A percentile compares a stretch with the other conserved stretches of the same genome.
Conservation (phyloP, 2,888 invertebrate genomes). For the Ectemnius cavifrons region DNA sequence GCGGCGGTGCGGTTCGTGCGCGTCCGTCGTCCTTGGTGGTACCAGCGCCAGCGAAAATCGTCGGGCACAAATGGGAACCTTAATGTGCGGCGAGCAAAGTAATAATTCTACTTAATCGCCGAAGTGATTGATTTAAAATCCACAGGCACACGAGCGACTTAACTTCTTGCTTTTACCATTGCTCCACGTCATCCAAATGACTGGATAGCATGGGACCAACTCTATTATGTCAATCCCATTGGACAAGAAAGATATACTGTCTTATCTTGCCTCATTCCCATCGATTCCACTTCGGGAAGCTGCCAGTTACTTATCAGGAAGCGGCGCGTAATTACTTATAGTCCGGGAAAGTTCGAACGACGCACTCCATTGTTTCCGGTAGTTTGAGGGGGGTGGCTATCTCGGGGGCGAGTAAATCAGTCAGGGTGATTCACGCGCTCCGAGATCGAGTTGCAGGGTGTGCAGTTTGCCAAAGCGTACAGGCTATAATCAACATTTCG, state of each 20-base stretch:
- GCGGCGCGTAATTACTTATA: conserved; percentile 27
- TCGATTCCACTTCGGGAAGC: conserved; percentile 21
- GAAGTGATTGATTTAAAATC: no score
- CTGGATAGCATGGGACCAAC: no score
- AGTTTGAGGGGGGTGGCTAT: conserved; percentile 20
- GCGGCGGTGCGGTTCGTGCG: conserved; percentile 29
- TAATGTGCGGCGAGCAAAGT: neutral
- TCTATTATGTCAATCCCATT: no score
- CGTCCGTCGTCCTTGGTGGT: conserved; percentile 48
- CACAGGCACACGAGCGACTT: no score
- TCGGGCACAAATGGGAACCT: conserved; percentile 16
- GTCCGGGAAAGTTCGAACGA: conserved; percentile 26
- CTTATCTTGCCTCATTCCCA: conserved; percentile 22
- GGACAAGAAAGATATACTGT: no score
- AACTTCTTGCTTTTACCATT: no score
- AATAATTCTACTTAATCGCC: neutral
- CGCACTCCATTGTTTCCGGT: conserved; percentile 28
- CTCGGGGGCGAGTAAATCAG: conserved; percentile 25
- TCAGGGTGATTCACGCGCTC: conserved; percentile 33
- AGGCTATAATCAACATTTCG: no score
- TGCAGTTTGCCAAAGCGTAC: no score
- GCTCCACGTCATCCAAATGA: no score
- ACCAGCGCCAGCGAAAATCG: conserved; percentile 50
- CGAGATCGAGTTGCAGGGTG: neutral
- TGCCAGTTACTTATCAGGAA: conserved; percentile 25